Conservation (phyloP, 2,888 invertebrate genomes). For the Aspidiotus destructor region DNA sequence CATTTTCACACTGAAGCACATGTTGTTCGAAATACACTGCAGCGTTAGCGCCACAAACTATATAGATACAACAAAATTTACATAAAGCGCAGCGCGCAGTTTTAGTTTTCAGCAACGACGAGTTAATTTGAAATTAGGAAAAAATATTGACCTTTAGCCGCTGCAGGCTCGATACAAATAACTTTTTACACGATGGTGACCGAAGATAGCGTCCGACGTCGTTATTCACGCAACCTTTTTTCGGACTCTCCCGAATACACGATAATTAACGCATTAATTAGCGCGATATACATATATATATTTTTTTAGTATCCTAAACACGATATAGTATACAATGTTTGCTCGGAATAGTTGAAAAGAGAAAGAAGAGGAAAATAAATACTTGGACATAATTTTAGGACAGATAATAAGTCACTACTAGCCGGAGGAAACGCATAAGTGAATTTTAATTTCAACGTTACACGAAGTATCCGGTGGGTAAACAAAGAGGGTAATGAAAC, state of each 20-base stretch:
- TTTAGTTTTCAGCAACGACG: too few species aligned
- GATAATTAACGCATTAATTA: constrained; percentile 2
- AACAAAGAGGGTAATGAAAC: too few species aligned
- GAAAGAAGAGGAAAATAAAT: not conserved
- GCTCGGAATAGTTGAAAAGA: not conserved
- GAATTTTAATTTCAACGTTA: not conserved
- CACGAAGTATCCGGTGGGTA: too few species aligned
- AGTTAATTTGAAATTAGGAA: constrained; percentile 1
- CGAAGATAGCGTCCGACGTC: not conserved
- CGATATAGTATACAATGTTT: not conserved
- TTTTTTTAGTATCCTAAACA: not conserved
- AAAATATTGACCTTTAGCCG: constrained; percentile 1
- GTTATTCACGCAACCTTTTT: not conserved
- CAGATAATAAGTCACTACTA: not conserved
- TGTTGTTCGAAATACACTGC: not conserved
- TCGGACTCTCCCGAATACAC: not conserved
- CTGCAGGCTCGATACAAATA: not conserved
- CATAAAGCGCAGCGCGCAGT: too few species aligned
- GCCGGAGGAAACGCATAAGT: not conserved
- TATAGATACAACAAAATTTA: not conserved
- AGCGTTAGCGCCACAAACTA: not conserved
- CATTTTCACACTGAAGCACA: too few species aligned
- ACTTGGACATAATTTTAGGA: not conserved
- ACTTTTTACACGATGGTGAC: not conserved
- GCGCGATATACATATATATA: not conserved